Evolutionary conservation across 2,113 vertebrate species (phyloP).

Genomic region (Heterotilapia buettikoferi): DNA sequence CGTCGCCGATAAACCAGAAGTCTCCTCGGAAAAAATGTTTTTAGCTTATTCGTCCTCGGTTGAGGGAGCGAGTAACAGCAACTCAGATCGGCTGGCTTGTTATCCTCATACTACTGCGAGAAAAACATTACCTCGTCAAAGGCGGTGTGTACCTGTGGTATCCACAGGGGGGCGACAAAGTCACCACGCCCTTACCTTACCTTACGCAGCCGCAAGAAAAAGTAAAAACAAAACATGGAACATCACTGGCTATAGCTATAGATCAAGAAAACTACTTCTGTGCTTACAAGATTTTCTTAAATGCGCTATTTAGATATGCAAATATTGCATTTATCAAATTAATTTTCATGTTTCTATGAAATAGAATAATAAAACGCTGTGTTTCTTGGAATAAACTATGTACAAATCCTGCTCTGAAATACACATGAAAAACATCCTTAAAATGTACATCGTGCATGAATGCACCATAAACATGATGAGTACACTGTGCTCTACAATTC

Average conservation of each 20-base stretch:
- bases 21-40: background rate
- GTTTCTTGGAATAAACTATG: background rate
- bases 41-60: background rate
- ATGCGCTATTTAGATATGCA: background rate
- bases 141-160: background rate
- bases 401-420: background rate
- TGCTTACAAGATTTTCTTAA: background rate
- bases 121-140: conserved; percentile 42
- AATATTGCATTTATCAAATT: background rate
- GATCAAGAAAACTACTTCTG: background rate
- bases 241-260: background rate
- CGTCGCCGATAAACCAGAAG: background rate
- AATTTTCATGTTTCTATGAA: background rate
- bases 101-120: conserved; percentile 9
- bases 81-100: conserved; percentile 13
- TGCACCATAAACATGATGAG: background rate
- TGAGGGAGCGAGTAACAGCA: background rate
- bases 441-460: background rate
- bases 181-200: background rate
- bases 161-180: conserved; percentile 40
- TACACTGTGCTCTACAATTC: background rate
- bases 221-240: background rate
- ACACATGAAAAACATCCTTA: background rate
- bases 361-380: background rate
- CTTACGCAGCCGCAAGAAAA: background rate